Evolutionary conservation across 1,140 invertebrate species (phyloP), one percentile per base, ranked within the genome.

Genomic region (Caligus rogercresseyi): DNA sequence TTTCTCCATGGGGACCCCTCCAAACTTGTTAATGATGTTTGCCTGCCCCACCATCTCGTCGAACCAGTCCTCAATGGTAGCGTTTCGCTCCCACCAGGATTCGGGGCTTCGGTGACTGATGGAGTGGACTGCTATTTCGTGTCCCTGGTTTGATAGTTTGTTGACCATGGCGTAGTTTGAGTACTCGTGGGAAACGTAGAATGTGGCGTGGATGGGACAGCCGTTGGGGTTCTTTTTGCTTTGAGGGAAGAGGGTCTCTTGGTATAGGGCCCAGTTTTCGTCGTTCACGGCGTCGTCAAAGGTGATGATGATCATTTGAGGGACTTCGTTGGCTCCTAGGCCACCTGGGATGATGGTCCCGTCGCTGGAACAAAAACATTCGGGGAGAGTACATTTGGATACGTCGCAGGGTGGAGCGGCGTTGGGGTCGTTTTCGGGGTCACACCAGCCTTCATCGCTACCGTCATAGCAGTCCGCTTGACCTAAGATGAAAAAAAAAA

Each of bases 21-120:
- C 80, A 72, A 85, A 89, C 69, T 81, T 81, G 67, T 87, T 83
- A 18, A 90, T 78, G 54, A 87, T 86, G 71, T 89, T 87, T 0
- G 86, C 85, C 71, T 87, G 79, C 0, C 87, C 87, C 11, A 89
- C 83, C 82, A 90, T 88, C 77, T 90, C 87, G 70, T 89, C 85
- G 65, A 87, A 87, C 84, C 83, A 88, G 69, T 89, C 84, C 70
- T 89, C 85, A 56, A 87, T 81, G 1, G 85, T 87, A 1, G 86
- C 86, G 71, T 89, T 88, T 64, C 79, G 78, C 0, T 82, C 81
- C 86, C 86, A 89, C 85, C 85, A 89, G 64, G 83, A 78, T 72
- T 85, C 83, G 11, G 85, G 85, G 15, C 82, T 82, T 2, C 83
- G 78, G 71, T 86, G 82, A 2, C 72, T 78, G 18, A 80, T 76